Evolutionary conservation across 2,888 invertebrate species (phyloP).

Genomic region (Eumerus sabulonum): DNA sequence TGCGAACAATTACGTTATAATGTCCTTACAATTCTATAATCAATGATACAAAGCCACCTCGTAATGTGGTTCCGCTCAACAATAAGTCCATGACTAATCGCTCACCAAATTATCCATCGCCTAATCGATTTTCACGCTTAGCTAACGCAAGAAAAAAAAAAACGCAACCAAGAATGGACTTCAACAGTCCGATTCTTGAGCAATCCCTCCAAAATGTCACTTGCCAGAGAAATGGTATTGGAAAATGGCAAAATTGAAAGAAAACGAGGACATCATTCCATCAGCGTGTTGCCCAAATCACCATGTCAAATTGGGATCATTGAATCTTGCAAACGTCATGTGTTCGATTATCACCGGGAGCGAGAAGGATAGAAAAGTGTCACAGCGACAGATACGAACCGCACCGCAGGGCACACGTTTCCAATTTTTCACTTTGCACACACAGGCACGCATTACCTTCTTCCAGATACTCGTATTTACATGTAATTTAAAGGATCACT

Average conservation of each 20-base stretch:
- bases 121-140: constrained; percentile 61
- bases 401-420: constrained; percentile 68
- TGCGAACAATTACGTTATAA: constrained; percentile 8
- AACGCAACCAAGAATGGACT: constrained; percentile 17
- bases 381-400: constrained; percentile 31
- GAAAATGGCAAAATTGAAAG: constrained; percentile 12
- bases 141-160: background rate
- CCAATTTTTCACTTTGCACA: constrained; percentile 26
- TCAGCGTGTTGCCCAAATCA: constrained; percentile 59
- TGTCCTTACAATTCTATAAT: constrained; percentile 25
- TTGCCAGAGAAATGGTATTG: background rate
- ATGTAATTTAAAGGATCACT: constrained; percentile 66
- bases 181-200: constrained; percentile 33
- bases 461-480: constrained; percentile 43
- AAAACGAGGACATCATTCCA: constrained; percentile 20
- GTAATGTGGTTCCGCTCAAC: constrained; percentile 42
- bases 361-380: constrained; percentile 16
- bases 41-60: constrained; percentile 39
- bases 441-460: constrained; percentile 40
- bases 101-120: constrained; percentile 24
- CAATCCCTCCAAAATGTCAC: constrained; percentile 23
- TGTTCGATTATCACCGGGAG: constrained; percentile 62
- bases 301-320: constrained; percentile 61
- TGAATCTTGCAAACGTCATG: constrained; percentile 48
- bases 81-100: constrained; percentile 35